Evolutionary conservation across 2,888 invertebrate genomes (phyloP), one percentile per base, ranked within the genome.

Genomic region (Hirtodrosophila alboralis): DNA sequence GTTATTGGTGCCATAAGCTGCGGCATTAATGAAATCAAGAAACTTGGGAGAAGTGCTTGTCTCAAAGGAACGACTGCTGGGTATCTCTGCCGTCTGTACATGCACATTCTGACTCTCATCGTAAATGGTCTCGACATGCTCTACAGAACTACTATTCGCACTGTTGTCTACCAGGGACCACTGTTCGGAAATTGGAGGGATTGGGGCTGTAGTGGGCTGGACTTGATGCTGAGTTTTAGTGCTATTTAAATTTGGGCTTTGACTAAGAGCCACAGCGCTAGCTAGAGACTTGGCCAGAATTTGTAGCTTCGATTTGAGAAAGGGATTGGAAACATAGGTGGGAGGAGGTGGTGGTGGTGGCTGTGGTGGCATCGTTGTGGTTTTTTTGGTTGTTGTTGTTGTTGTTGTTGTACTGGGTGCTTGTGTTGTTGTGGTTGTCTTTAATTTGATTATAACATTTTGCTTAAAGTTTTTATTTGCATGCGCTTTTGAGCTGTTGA

Each of bases 401-500:
- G 52, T 71, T 49, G 58, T 56, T 53, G 68, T 74, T 59, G 63
- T 70, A 51, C 58, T 79, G 63, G 73, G 70, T 74, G 64, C 43
- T 60, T 77, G 73, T 68, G 62, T 74, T 6, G 56, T 59, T 71
- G 77, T 79, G 66, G 74, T 77, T 71, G 80, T 61, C 48, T 74
- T 69, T 61, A 69, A 58, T 57, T 72, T 72, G 59, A 59, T 76
- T 62, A 70, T 53, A 51, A 69, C 75, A 66, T 71, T 84, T 77
- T 76, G 81, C 68, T 86, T 87, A 70, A 69, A 53, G 61, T 58
- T 69, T 81, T 88, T 83, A 76, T 83, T 86, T 81, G 81, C 87
- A 88, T 87, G 87, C 86, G 87, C 60, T 84, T 88, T 87, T 74
- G 87, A 88, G 87, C 87, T 86, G 84, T 88, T 84, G 87, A 86